These are phyloP conservation scores for Sicus ferrugineus DNA, from an alignment of 2,888 invertebrate genomes.

Conservation along the genomic window DNA sequence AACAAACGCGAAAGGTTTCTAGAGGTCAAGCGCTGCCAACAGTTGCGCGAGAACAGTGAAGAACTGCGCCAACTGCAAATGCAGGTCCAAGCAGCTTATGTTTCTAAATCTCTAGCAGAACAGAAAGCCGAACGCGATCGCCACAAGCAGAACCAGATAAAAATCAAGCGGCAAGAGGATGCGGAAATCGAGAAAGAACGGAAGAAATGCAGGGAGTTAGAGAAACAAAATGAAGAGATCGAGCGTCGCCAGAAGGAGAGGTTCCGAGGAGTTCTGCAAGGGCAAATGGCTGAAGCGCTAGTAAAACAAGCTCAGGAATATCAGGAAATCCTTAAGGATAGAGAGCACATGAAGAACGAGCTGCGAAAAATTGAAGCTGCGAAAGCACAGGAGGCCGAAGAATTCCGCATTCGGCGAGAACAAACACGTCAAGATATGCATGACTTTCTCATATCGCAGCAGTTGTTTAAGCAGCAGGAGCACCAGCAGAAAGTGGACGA, in stretches of 20 bases:
- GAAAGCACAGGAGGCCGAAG: constrained; percentile 29
- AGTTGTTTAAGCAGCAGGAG: constrained; percentile 33
- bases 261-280: constrained; percentile 36
- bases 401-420: constrained; percentile 30
- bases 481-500: constrained; percentile 37
- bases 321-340: constrained; percentile 39
- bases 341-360: constrained; percentile 38
- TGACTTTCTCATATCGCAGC: constrained; percentile 36
- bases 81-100: constrained; percentile 41
- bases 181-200: constrained; percentile 35
- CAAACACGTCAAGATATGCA: constrained; percentile 41
- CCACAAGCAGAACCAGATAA: constrained; percentile 30
- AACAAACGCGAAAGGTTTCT: constrained; percentile 37
- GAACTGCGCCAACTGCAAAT: constrained; percentile 42
- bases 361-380: constrained; percentile 34
- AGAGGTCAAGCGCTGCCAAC: constrained; percentile 41
- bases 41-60: constrained; percentile 40
- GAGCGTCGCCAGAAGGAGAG: constrained; percentile 37
- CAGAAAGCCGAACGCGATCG: constrained; percentile 34
- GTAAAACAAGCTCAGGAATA: constrained; percentile 36
- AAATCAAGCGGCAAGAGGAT: constrained; percentile 36
- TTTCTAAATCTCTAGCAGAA: constrained; percentile 39
- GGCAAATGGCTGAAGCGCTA: constrained; percentile 39
- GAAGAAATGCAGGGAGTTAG: constrained; percentile 20
- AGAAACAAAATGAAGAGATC: constrained; percentile 32